phyloP scores from a whole-genome alignment of 2,113 vertebrate genomes.

The Ochotona curzoniae region DNA sequence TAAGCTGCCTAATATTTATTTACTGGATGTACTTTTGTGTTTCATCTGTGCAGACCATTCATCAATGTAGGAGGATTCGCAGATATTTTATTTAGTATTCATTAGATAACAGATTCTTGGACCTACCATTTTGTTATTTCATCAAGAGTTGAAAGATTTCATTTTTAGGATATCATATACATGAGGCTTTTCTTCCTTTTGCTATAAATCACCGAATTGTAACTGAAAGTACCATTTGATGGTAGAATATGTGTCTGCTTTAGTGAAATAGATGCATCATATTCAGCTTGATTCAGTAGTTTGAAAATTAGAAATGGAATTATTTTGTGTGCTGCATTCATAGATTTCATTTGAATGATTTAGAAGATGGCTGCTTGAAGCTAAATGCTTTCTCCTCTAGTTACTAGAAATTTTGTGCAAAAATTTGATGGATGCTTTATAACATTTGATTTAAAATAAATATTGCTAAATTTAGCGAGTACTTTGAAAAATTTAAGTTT shows the following conservation, averaged over 20 bases:
- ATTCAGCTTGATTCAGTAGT: neutral
- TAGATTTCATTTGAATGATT: conserved; percentile 4
- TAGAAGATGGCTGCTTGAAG: neutral
- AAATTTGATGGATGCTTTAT: neutral
- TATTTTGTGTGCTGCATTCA: neutral
- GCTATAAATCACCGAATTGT: neutral
- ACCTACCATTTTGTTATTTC: conserved; percentile 49
- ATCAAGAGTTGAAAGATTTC: conserved; percentile 5
- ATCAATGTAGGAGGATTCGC: neutral
- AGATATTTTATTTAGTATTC: conserved; percentile 55
- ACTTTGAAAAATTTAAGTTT: neutral
- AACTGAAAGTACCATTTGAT: conserved; percentile 34
- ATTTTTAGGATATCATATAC: neutral
- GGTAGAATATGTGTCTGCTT: neutral
- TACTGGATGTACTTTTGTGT: conserved; percentile 42
- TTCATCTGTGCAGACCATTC: conserved; percentile 47
- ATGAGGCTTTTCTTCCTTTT: conserved; percentile 22
- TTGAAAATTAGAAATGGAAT: neutral
- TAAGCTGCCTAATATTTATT: conserved; percentile 69
- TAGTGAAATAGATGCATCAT: neutral
- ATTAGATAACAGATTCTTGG: neutral
- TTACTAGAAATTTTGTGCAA: neutral
- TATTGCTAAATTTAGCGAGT: conserved; percentile 1
- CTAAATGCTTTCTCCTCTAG: neutral
- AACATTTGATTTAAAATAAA: neutral